Base-by-base conservation (phyloP, 2,797 vertebrate genomes). In the Kryptolebias ocellatus region DNA sequence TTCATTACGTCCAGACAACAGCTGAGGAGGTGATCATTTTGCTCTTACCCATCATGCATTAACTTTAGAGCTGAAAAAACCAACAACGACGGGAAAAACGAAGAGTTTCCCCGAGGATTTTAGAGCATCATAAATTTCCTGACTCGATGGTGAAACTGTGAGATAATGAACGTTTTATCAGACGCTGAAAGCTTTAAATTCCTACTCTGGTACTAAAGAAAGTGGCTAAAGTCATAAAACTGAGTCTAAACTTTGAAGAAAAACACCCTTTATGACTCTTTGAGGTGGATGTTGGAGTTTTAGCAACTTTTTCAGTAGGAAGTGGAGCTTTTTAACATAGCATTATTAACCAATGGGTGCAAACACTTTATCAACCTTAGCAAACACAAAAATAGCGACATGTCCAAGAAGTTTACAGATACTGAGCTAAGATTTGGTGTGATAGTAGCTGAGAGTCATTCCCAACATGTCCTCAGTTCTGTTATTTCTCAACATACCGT, bases 91-190 rank as follows among this genome's bases (percentile, higher is more conserved):
- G 2, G 9, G 1, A 5, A 2, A 24, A 53, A 56, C 50, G 3
- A 44, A 29, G n/a, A 8, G 17, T 28, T 61, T 71, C 80, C 64
- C 45, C 2, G 34, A 70, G 73, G 74, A 64, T 83, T 78, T 85
- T 76, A 76, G 67, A 79, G 79, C 31, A 1, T 74, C 85, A 72
- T 80, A 83, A 79, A 87, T 79, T 78, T 72, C 52, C 58, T 0
- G 80, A 56, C 67, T 77, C 44, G 1, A 67, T 28, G 16, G 70
- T 45, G 81, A 84, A 81, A 75, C 74, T 11, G 72, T 64, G 80
- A 72, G 79, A 85, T 80, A 81, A 85, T 76, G 67, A 81, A 79
- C 69, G 53, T 84, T 86, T 85, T 46, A 83, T 83, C 78, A 81
- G 70, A 84, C 18, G n/a, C 60, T 11, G 54, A 60, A 62, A 72